Percentiles rank a stretch among this genome's conserved stretches.
These are phyloP conservation scores for Hydrolagus colliei DNA, from an alignment of 2,797 vertebrate genomes.

Conservation along the genomic window DNA sequence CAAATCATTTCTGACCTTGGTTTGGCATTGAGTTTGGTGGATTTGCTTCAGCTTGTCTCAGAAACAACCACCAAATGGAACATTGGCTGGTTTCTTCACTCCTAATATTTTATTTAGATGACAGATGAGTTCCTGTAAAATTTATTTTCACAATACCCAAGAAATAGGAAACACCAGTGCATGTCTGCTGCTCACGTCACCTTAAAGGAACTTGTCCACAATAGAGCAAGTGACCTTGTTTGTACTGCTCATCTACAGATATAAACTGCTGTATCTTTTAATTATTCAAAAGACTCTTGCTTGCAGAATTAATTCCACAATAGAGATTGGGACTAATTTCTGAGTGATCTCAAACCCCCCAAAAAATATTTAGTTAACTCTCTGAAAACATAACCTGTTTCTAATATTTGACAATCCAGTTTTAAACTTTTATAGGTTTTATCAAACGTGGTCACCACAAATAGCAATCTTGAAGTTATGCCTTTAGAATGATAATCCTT, in stretches of 20 bases:
- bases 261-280: background rate
- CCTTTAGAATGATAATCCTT: no score
- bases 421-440: background rate
- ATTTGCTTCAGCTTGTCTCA: background rate
- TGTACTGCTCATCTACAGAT: background rate
- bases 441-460: no score
- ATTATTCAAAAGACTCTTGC: background rate
- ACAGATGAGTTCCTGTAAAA: background rate
- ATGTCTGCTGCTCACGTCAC: background rate
- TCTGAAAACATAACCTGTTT: background rate
- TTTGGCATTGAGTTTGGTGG: background rate
- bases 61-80: background rate
- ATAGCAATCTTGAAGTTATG: no score
- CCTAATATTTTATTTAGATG: background rate
- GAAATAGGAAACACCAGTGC: background rate
- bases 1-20: background rate
- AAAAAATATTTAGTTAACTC: background rate
- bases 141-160: constrained; percentile 13
- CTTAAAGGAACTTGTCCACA: background rate
- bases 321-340: constrained; percentile 22
- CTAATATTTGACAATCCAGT: background rate
- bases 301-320: constrained; percentile 25
- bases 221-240: constrained; percentile 10
- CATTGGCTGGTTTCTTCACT: background rate
- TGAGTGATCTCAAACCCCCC: background rate